phyloP scores from a whole-genome alignment of 2,888 invertebrate species.

The Ectemnius lituratus region DNA sequence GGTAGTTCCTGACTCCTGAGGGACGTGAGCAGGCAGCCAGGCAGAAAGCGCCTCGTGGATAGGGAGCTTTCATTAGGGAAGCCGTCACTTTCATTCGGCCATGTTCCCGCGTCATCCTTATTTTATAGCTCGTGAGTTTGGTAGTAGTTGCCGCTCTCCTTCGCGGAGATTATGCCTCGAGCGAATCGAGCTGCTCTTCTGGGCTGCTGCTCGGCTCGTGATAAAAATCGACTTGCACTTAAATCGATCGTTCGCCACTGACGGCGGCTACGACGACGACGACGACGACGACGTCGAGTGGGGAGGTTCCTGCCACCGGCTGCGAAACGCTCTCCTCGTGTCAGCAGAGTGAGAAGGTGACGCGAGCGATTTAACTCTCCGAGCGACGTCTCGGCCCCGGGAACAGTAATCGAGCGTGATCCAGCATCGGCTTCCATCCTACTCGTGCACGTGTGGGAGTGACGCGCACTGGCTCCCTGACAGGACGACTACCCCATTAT shows the following conservation, averaged over 20 bases:
- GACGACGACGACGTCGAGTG: no score
- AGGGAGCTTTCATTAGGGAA: neutral
- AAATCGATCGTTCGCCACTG: no score
- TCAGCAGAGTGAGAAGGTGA: conserved; percentile 19
- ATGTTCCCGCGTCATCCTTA: conserved; percentile 1
- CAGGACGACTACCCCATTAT: conserved; percentile 54
- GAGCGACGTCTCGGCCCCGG: conserved; percentile 33
- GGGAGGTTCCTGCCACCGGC: no score
- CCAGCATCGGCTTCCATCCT: conserved; percentile 45
- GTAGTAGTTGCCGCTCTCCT: neutral
- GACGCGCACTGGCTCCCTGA: neutral
- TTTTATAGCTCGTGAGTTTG: neutral
- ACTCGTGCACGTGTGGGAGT: conserved; percentile 18
- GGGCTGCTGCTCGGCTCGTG: no score
- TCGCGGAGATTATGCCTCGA: neutral
- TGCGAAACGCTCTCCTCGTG: conserved; percentile 4
- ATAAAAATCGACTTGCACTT: no score
- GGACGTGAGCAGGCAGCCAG: neutral
- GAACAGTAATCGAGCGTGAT: conserved; percentile 54
- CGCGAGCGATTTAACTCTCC: conserved; percentile 24
- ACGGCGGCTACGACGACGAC: no score
- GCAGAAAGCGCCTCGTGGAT: neutral
- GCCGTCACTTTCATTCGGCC: conserved; percentile 9
- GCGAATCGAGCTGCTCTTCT: no score
- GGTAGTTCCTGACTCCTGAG: neutral